Evolutionary conservation across 2,797 vertebrate genomes (phyloP), one percentile per base, ranked within the genome.

Genomic region (Poecilia picta): DNA sequence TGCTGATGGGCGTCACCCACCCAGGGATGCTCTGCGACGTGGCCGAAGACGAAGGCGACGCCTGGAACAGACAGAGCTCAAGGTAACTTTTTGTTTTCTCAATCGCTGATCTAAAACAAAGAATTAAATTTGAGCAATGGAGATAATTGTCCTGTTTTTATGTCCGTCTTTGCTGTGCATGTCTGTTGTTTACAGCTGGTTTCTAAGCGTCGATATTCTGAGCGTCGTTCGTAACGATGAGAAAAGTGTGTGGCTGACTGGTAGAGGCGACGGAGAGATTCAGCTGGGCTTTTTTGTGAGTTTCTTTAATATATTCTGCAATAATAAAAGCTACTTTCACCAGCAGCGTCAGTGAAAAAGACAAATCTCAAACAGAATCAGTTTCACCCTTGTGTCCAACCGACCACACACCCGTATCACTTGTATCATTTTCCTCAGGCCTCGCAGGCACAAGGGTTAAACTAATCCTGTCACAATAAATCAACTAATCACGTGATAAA

Each of bases 231-330:
- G 0, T 1, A 94, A 94, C 2, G 94, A 94, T 13, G 64, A 80
- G 3, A 94, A 91, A 47, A 94, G 94, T 43, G 4, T 88, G 76
- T 96, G 95, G 95, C 39, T 95, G 59, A 0, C 93, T 33, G 94
- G 86, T 0, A 87, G 91, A 39, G 0, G 0, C 0, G 0, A 15
- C 0, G 39, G 53, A 33, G 0, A n/a, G 0, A 0, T 94, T 71
- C 0, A 0, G 0, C 11, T 96, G 5, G 89, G 90, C 39, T 93
- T 95, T 25, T 0, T 92, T 28, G 95, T 96, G 82, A 93, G 95
- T 92, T 82, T 84, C 25, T 18, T 47, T 5, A 25, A 8, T 5
- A 11, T 8, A 13, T 16, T 13, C 20, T 66, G 18, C 20, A 66
- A 13, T 68, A 41, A 68, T 41, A 23, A 23, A 41, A 36, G 23